phyloP scores from a whole-genome alignment of 2,797 vertebrate genomes.

The Centropyge bicolor region DNA sequence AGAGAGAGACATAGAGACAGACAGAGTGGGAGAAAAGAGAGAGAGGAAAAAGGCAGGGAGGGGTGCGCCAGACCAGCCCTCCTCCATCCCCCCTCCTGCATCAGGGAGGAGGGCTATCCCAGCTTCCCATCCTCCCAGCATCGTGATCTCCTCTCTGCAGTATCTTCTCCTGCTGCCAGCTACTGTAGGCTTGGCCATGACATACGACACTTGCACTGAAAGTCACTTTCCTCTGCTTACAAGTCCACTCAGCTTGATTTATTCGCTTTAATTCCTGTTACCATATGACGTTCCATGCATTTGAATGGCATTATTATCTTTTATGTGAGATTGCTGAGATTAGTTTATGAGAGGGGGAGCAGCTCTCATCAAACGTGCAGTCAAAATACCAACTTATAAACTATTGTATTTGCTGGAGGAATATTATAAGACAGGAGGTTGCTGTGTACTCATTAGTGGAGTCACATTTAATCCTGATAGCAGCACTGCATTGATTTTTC shows the following conservation, averaged over 20 bases:
- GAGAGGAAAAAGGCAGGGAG: slow-evolving; percentile 32
- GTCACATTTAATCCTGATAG: not conserved
- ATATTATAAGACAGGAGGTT: not conserved
- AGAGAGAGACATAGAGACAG: slow-evolving; percentile 9
- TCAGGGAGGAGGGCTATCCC: slow-evolving; percentile 79
- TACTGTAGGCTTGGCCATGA: slow-evolving; percentile 50
- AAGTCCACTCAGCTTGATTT: slow-evolving; percentile 1
- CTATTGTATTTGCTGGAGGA: not conserved
- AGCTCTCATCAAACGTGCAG: not conserved
- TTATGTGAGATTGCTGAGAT: not conserved
- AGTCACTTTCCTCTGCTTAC: slow-evolving; percentile 19
- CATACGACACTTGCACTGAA: slow-evolving; percentile 40
- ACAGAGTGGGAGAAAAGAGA: slow-evolving; percentile 7
- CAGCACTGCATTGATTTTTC: not conserved
- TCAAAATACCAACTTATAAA: not conserved
- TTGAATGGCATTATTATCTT: not conserved
- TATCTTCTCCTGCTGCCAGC: slow-evolving; percentile 62
- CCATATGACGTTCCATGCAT: not conserved
- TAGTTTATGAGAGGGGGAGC: not conserved
- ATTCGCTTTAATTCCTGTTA: not conserved
- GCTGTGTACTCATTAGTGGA: not conserved
- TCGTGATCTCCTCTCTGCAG: slow-evolving; percentile 78
- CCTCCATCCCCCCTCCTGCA: slow-evolving; percentile 53
- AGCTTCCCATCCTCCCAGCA: slow-evolving; percentile 70
- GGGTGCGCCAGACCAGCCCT: slow-evolving; percentile 64